These are phyloP conservation scores for Caenorhabditis sp. DNA, from an alignment of 2,888 invertebrate species.

Conservation along the genomic window DNA sequence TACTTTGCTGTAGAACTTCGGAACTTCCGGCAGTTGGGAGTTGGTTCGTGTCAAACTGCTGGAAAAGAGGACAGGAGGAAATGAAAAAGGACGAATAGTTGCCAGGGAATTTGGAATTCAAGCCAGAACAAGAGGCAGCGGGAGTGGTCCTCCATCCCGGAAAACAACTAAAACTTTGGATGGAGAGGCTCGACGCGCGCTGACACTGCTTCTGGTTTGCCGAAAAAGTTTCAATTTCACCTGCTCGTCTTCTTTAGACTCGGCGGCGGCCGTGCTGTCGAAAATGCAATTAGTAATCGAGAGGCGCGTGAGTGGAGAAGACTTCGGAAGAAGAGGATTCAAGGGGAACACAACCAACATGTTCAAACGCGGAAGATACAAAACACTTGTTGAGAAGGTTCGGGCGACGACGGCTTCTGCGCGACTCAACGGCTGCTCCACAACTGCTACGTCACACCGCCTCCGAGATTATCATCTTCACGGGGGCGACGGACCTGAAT, in stretches of 20 bases:
- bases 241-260: constrained; percentile 50
- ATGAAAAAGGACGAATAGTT: not conserved
- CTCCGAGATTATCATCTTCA: constrained; percentile 41
- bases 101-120: constrained; percentile 17
- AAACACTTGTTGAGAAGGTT: constrained; percentile 16
- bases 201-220: constrained; percentile 17
- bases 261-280: constrained; percentile 15
- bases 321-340: constrained; percentile 2
- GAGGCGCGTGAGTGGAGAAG: constrained; percentile 13
- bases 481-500: constrained; percentile 3
- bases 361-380: not conserved
- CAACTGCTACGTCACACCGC: constrained; percentile 31
- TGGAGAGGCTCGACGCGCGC: not conserved
- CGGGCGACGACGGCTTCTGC: not conserved
- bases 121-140: constrained; percentile 5
- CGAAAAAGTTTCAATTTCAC: constrained; percentile 63
- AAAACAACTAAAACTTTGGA: constrained; percentile 25
- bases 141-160: constrained; percentile 12
- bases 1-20: not conserved
- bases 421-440: not conserved
- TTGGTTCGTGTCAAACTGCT: too few species aligned
- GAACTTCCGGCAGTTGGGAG: too few species aligned
- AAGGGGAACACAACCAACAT: constrained; percentile 1
- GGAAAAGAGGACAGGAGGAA: not conserved
- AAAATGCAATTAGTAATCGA: constrained; percentile 63